Evolutionary conservation across 1,140 invertebrate genomes (phyloP), one percentile per base, ranked within the genome.

Genomic region (Aphelenchoides besseyi): DNA sequence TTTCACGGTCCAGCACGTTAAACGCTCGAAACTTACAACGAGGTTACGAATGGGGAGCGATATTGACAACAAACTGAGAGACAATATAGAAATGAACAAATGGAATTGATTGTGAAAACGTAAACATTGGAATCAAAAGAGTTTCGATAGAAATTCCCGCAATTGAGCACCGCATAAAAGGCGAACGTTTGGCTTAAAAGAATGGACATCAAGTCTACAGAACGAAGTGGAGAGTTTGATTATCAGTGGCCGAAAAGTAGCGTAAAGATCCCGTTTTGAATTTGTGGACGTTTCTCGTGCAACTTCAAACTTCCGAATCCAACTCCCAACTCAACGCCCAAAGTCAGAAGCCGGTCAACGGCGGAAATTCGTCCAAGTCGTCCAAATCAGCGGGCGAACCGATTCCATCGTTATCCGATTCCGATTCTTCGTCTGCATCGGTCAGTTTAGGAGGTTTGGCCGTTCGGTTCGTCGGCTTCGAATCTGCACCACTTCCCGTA

Each of bases 301-400:
- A n/a, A n/a, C n/a, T n/a, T n/a, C n/a, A n/a, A n/a, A n/a, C n/a
- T n/a, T 48, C 41, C 41, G 41, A 48, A 12, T 23, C 12, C 41
- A 12, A 48, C 41, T 48, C 41, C 12, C 41, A 48, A 12, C 12
- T 16, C 41, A 12, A 48, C 41, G 41, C 41, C 12, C 41, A 12
- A 23, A 12, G 12, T 48, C 41, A 48, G 12, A 48, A 16, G 41
- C 41, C 41, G 41, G 12, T 33, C 5, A 59, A 23, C 5, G 55
- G 55, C 5, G 55, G 55, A 33, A 59, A 59, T 23, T 59, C 55
- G 18, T 59, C 55, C 55, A 59, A 33, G 55, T 59, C 55, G 18
- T 59, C 18, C 12, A 59, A 33, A 33, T 59, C 55, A 23, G 55
- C 55, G 5, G 55, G 55, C 5, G 26, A 29, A 8, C 55, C 55